Base-by-base conservation (phyloP, 37 sponge, comb jelly and placozoan genomes). In the Aphrocallistes beatrix region DNA sequence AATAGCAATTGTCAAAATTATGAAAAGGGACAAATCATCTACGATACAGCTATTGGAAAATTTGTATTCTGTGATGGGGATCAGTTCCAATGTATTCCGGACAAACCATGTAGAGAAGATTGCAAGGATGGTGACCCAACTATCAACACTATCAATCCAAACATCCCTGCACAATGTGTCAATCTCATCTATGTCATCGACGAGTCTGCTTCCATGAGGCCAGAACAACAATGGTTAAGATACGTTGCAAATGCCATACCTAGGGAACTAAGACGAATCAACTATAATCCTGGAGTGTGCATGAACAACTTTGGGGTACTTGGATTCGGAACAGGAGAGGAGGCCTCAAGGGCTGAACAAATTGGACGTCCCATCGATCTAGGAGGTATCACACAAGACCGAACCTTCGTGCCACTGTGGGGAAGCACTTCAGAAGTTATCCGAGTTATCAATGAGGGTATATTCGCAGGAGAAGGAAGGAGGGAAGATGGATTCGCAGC, bases 401-500 rank as follows among this genome's bases (percentile, higher is more conserved):
- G n/a, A 60, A 60, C 25, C 34, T 25, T 30, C n/a, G 34, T 60
- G 34, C 75, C 75, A 21, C n/a, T 32, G 1, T 60, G 75, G 75
- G 75, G 75, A 60, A 60, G 3, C 34, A 60, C 25, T 3, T 6
- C 10, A 60, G 75, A 21, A 25, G 75, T 60, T 6, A 60, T 60
- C 10, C 10, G 75, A 60, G 75, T 60, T 32, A 13, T 60, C 75
- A 60, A 60, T 13, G 17, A 60, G n/a, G 21, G n/a, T 60, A 19
- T 30, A 19, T 60, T 60, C 75, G 28, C 10, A 60, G 75, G 75
- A 32, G 75, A 60, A 30, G 75, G 75, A 3, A 60, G 75, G 75
- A 60, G n/a, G n/a, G 75, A 60, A 13, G 75, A 60, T 28, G 75
- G 75, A 19, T 60, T 25, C n/a, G 75, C 75, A 60, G 75, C 75